Evolutionary conservation across 2,888 invertebrate species (phyloP), one percentile per base, ranked within the genome.

Genomic region (Protodeltote pygarga): DNA sequence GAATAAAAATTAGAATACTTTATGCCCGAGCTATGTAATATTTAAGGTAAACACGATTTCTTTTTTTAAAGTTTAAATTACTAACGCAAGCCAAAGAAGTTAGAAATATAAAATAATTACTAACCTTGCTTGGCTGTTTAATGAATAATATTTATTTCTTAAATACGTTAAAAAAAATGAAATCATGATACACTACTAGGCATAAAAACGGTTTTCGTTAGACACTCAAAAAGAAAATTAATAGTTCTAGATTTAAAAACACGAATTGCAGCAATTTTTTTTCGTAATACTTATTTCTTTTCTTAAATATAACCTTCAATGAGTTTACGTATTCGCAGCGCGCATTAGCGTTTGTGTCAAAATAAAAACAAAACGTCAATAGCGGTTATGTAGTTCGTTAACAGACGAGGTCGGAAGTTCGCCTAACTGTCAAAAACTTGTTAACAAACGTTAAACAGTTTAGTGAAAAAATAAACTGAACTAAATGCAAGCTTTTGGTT

Each of bases 221-320:
- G n/a, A 9, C 21, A 31, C 1, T 6, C 8, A 49, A 24, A 40
- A 51, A 32, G 1, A 13, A 23, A 21, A 32, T n/a, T 1, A 14
- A 25, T 21, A 33, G 11, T 45, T 45, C 25, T 20, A 35, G 11
- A 33, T 33, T 59, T 9, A 25, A 52, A 40, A 60, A 13, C 21
- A 52, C 33, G 53, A 52, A 27, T 39, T 27, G 16, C 25, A 2
- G 14, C 14, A 6, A 19, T 5, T 19, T 19, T 5, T 5, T 19
- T 19, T 5, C 6, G n/a, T n/a, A n/a, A n/a, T n/a, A n/a, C n/a
- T n/a, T n/a, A n/a, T n/a, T n/a, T n/a, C n/a, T n/a, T n/a, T 17
- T 50, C 46, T 59, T 48, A 34, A 16, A 27, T 29, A 19, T 32
- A 49, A 38, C 54, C 55, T 59, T 63, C 47, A 49, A 28, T 34